Percentiles rank a stretch among this genome's conserved stretches.
Conservation (phyloP, 1,140 invertebrate genomes). For the Aphis gossypii region DNA sequence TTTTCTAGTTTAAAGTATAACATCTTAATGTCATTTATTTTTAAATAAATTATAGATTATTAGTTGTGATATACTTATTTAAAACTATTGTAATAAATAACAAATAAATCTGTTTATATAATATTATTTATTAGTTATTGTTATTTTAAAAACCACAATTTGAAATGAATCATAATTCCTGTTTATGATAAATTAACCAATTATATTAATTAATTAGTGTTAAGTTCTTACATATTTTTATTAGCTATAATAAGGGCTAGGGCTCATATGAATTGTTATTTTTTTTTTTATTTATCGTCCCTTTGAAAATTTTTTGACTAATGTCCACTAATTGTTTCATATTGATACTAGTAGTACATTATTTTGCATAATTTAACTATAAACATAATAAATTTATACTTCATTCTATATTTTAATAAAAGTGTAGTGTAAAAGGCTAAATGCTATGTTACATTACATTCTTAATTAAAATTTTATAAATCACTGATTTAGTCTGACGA, state of each 20-base stretch:
- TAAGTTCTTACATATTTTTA: neutral
- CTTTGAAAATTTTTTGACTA: neutral
- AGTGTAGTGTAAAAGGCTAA: neutral
- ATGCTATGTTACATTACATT: neutral
- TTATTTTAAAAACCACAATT: neutral
- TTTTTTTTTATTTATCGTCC: neutral
- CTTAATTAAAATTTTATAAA: neutral
- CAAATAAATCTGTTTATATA: conserved; percentile 24
- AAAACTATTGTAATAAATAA: neutral
- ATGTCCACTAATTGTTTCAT: neutral
- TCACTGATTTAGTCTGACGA: neutral
- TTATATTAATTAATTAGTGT: neutral
- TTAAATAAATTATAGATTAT: conserved; percentile 17
- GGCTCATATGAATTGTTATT: neutral
- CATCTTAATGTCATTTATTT: neutral
- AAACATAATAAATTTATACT: neutral
- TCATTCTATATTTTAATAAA: neutral
- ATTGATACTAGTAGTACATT: neutral
- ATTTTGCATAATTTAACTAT: neutral
- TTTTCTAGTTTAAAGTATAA: neutral
- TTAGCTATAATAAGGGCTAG: neutral
- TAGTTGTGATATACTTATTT: conserved; percentile 17
- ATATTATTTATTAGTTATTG: neutral
- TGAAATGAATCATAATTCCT: neutral
- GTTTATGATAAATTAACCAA: neutral